These are phyloP conservation scores for Lepilemur ruficaudatus DNA, from an alignment of 2,797 vertebrate species.

Conservation along the genomic window DNA sequence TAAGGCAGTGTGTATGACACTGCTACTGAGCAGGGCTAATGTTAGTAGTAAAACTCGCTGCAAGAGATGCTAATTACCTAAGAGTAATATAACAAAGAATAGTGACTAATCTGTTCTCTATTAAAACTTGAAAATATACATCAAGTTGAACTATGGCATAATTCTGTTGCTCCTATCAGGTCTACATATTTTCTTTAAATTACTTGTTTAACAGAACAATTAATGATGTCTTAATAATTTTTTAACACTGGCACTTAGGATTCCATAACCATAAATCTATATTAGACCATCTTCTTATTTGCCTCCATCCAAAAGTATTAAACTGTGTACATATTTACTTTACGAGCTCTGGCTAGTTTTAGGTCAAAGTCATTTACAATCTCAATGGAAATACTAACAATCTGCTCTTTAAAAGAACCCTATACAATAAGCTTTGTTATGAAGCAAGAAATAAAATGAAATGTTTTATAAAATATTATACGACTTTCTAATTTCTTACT, in stretches of 20 bases:
- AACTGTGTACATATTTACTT: background rate
- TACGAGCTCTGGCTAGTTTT: background rate
- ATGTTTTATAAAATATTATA: background rate
- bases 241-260: background rate
- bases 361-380: background rate
- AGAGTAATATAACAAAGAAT: constrained; percentile 13
- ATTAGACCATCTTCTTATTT: background rate
- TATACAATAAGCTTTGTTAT: too few relatives aligned
- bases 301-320: constrained; percentile 11
- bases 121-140: constrained; percentile 60
- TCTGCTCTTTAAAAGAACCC: background rate
- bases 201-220: constrained; percentile 54
- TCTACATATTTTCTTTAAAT: constrained; percentile 47
- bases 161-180: constrained; percentile 22
- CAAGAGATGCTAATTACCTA: constrained; percentile 50
- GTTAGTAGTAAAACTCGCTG: constrained; percentile 10
- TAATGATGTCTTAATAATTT: constrained; percentile 41
- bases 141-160: constrained; percentile 30
- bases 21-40: background rate
- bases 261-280: constrained; percentile 26
- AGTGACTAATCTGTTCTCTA: constrained; percentile 56
- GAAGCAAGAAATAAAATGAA: too few relatives aligned
- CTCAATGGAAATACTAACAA: background rate
- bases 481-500: background rate
- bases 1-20: background rate